These are phyloP conservation scores for Dryocosmus kuriphilus DNA, from an alignment of 2,888 invertebrate species.

Conservation along the genomic window DNA sequence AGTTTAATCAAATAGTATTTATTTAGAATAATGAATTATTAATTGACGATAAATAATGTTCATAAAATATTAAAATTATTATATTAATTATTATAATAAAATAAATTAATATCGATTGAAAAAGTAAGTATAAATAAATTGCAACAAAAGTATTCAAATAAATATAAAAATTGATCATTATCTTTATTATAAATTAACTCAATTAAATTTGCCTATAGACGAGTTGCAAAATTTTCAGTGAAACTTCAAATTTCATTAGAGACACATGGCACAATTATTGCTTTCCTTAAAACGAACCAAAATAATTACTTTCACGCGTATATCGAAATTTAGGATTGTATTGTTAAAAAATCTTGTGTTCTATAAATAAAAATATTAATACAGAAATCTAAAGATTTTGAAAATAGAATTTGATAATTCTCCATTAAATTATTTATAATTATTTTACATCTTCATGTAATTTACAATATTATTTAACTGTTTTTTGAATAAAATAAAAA, in stretches of 20 bases:
- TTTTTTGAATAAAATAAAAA: neutral
- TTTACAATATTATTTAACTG: no score
- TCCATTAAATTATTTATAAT: no score
- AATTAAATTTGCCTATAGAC: neutral
- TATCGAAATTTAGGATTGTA: neutral
- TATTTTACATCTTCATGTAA: no score
- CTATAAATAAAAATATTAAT: no score
- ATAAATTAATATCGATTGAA: neutral
- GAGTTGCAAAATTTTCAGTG: neutral
- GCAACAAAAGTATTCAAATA: neutral
- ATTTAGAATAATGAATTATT: no score
- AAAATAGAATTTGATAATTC: no score
- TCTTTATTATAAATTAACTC: neutral
- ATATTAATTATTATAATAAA: neutral
- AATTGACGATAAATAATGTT: no score
- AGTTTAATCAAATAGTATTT: neutral
- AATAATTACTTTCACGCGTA: constrained; percentile 12
- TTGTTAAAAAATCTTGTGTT: neutral
- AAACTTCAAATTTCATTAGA: neutral
- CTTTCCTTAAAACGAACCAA: neutral
- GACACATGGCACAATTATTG: constrained; percentile 6
- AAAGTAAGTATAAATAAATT: neutral
- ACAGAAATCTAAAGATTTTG: no score
- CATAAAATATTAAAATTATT: no score
- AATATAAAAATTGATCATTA: neutral